Conservation (phyloP, 2,888 invertebrate genomes). For the Oscheius sp. region DNA sequence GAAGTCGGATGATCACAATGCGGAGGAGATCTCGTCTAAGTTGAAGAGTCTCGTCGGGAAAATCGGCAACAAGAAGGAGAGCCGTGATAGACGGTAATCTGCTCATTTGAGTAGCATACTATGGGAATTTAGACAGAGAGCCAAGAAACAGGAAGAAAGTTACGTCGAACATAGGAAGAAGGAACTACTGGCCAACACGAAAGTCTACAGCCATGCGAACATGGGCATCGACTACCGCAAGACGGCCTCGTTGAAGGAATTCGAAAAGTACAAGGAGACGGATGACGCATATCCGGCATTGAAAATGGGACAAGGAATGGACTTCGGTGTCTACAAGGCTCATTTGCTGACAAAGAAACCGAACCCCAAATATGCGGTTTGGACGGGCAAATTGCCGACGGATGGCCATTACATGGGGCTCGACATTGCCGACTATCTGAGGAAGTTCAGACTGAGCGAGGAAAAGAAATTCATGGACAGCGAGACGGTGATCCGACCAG, state of each 20-base stretch:
- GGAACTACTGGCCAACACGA: conserved; percentile 14
- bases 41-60: background rate
- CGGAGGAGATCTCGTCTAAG: background rate
- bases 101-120: background rate
- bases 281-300: conserved; percentile 18
- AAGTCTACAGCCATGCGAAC: background rate
- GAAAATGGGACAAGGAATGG: conserved; percentile 14
- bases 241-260: conserved; percentile 1
- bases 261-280: background rate
- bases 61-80: conserved; percentile 11
- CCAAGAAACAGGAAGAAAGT: conserved; percentile 13
- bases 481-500: background rate
- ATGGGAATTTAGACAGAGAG: background rate
- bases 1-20: background rate
- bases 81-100: background rate
- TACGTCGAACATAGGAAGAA: conserved; percentile 16
- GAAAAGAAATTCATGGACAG: no score
- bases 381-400: background rate
- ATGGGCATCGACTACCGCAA: conserved; percentile 3
- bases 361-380: conserved; percentile 6
- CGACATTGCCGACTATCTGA: conserved; percentile 18
- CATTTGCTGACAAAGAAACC: conserved; percentile 19
- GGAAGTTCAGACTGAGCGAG: background rate
- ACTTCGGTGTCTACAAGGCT: conserved; percentile 23
- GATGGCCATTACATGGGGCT: conserved; percentile 18